Evolutionary conservation across 2,888 invertebrate species (phyloP).

Genomic region (Lymantria dispar): DNA sequence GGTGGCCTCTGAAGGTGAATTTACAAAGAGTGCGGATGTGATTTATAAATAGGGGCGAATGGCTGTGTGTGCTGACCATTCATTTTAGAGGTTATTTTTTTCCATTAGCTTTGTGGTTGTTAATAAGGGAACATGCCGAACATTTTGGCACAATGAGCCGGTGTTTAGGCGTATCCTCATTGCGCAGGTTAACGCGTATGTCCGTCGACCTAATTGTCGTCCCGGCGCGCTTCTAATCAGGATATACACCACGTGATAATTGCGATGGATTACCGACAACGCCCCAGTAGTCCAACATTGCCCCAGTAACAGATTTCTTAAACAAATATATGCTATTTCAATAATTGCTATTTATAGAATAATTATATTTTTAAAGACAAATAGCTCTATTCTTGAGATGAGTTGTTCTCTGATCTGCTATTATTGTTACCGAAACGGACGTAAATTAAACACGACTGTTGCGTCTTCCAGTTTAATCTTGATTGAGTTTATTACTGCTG

Average conservation of each 20-base stretch:
- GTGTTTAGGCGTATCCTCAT: slow-evolving; percentile 81
- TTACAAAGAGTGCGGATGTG: slow-evolving; percentile 75
- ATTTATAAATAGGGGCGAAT: slow-evolving; percentile 70
- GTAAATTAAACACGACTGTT: slow-evolving; percentile 34
- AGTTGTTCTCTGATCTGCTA: not conserved
- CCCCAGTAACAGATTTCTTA: slow-evolving; percentile 12
- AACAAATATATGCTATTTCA: not conserved
- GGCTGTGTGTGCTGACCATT: slow-evolving; percentile 55
- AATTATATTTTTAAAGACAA: too few relatives aligned
- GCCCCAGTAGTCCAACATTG: slow-evolving; percentile 16
- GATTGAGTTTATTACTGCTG: slow-evolving; percentile 66
- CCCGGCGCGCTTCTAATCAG: slow-evolving; percentile 75
- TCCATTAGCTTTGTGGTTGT: slow-evolving; percentile 56
- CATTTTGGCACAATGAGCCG: slow-evolving; percentile 63
- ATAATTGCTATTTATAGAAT: too few relatives aligned
- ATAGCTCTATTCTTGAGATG: not conserved
- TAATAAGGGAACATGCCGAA: slow-evolving; percentile 49
- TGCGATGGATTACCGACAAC: slow-evolving; percentile 67
- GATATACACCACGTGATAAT: slow-evolving; percentile 80
- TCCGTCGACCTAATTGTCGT: slow-evolving; percentile 80
- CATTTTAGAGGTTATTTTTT: slow-evolving; percentile 54
- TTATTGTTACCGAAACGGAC: slow-evolving; percentile 1
- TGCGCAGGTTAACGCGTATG: slow-evolving; percentile 76
- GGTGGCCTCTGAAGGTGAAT: slow-evolving; percentile 64
- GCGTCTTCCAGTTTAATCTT: slow-evolving; percentile 48